Evolutionary conservation across 2,113 vertebrate species (phyloP), one percentile per base, ranked within the genome.

Genomic region (Dasyurus viverrinus): DNA sequence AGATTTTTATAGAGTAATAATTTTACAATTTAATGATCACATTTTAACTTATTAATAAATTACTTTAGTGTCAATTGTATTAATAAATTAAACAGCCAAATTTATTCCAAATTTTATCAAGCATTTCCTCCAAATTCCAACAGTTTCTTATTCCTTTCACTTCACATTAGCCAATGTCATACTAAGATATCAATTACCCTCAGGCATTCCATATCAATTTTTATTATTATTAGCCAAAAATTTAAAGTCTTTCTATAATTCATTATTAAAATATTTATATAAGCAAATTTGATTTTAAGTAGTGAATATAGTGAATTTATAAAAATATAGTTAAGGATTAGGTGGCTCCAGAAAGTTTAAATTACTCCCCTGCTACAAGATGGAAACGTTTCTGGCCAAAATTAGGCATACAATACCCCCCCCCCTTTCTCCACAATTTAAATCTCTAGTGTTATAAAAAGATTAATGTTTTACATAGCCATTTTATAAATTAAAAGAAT

Each of bases 111-210:
- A 76, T 76, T 76, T 76, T 76, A n/a, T n/a, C 5, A n/a, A 76
- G 53, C 52, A 93, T 94, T 47, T 92, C 23, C 23, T 89, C 53
- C 26, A 42, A 95, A 95, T 53, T 89, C 1, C 52, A 92, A 19
- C 42, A n/a, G 26, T 68, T 84, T 91, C 93, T 92, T 90, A 27
- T 48, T 76, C 25, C 53, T 92, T 93, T 89, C 26, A 92, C 48
- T 93, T 94, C n/a, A 76, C 2, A 76, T 94, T 92, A 60, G 14
- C 23, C 90, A 93, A 94, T 42, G 94, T 23, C 54, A 91, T 96
- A 90, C 26, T 89, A 93, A 97, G 94, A 60, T 68, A 93, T n/a
- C 90, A 90, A 91, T 19, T 36, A 95, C 95, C 94, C 95, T 68
- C 46, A 92, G 90, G 12, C 30, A 96, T 55, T 93, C 89, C 36